Evolutionary conservation across 2,888 invertebrate species (phyloP), one percentile per base, ranked within the genome.

Genomic region (Fragum sueziense): DNA sequence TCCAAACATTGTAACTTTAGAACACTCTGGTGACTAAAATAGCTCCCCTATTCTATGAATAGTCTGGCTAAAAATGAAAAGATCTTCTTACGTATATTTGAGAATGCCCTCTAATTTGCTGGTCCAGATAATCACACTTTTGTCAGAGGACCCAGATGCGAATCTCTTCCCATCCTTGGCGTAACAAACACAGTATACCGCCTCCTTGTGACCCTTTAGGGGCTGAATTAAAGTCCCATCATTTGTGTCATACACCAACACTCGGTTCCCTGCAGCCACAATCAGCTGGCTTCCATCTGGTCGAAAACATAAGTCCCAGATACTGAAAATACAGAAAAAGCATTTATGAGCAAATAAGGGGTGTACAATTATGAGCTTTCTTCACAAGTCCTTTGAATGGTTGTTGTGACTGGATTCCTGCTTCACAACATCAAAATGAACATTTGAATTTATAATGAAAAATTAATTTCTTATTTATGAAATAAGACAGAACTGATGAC

Each of bases 51-150:
- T 41, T 41, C 41, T 41, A 9, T 41, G 41, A 41, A 41, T 41
- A 41, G 41, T 41, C 41, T 11, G 17, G 41, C 41, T 41, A 41
- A 41, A 41, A 41, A 41, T 41, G n/a, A 22, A 57, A 57, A 57
- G 9, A 34, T 27, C 9, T 41, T 94, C 96, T 95, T 94, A 98
- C 97, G 97, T 96, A 94, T 98, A 99, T 94, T 99, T 99, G 2
- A 99, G 94, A 84, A 98, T 95, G 29, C 98, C 99, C 94, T 99
- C 98, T 90, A 99, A 95, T 94, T 98, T 97, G 41, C 96, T 96
- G 0, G 97, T 98, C 99, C 99, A 99, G 86, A 99, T 97, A 83
- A 99, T 99, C 65, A 99, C 99, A 92, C 97, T 96, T 94, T 98
- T 99, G 93, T 99, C 99, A 2, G 98, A 97, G 90, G 98, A 97